Conservation (phyloP, 2,113 vertebrate genomes). For the Nycticorax nycticorax region DNA sequence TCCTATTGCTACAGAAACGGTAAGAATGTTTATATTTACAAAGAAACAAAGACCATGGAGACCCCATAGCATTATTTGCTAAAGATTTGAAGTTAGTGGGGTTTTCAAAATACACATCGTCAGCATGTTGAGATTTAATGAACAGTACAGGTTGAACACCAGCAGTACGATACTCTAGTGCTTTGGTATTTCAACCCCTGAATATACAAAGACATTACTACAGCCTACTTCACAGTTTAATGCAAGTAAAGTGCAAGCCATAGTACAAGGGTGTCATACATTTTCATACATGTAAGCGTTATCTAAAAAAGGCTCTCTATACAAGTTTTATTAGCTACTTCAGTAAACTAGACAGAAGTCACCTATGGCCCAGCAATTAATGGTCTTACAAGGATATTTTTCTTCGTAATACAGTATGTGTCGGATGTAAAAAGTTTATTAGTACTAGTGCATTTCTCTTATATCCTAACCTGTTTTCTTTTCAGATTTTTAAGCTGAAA, state of each 20-base stretch:
- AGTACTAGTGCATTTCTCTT: slow-evolving; percentile 67
- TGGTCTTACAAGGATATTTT: slow-evolving; percentile 57
- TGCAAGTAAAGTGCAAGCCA: slow-evolving; percentile 76
- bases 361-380: slow-evolving; percentile 70
- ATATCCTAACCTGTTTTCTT: slow-evolving; percentile 29
- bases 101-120: slow-evolving; percentile 35
- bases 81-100: slow-evolving; percentile 14
- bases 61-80: slow-evolving; percentile 55
- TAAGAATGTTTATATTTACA: slow-evolving; percentile 71
- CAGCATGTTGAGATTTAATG: background rate
- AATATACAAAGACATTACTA: slow-evolving; percentile 72
- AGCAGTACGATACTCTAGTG: slow-evolving; percentile 48
- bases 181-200: slow-evolving; percentile 72
- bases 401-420: slow-evolving; percentile 63
- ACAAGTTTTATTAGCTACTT: slow-evolving; percentile 64
- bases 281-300: slow-evolving; percentile 63
- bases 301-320: slow-evolving; percentile 64
- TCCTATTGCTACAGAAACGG: slow-evolving; percentile 77
- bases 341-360: slow-evolving; percentile 65
- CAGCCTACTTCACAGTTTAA: slow-evolving; percentile 75
- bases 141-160: slow-evolving; percentile 63
- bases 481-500: slow-evolving; percentile 40
- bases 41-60: slow-evolving; percentile 65
- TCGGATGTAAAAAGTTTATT: slow-evolving; percentile 63
- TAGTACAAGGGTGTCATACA: slow-evolving; percentile 70